A percentile compares a stretch with the other conserved stretches of the same genome.
These are phyloP conservation scores for Eilema griseolum DNA, from an alignment of 2,888 invertebrate genomes.

Conservation along the genomic window DNA sequence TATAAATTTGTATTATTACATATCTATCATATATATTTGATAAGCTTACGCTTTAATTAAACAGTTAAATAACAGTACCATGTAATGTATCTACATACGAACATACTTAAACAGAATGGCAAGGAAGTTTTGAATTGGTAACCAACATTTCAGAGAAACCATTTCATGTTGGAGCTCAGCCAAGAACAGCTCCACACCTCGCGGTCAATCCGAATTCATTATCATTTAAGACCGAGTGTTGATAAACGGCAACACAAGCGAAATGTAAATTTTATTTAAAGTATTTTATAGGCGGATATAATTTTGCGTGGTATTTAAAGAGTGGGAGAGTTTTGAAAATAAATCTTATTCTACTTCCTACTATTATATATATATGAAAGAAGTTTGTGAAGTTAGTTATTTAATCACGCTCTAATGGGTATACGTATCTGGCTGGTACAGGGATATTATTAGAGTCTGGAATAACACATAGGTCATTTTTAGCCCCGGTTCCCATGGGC, in stretches of 20 bases:
- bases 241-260: slow-evolving; percentile 56
- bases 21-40: too few species aligned
- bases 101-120: slow-evolving; percentile 49
- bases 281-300: slow-evolving; percentile 25
- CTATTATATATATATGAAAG: too few species aligned
- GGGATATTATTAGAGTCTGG: too few species aligned
- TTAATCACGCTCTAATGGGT: too few species aligned
- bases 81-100: slow-evolving; percentile 24
- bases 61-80: neutral
- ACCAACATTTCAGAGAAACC: slow-evolving; percentile 70
- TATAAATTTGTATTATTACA: too few species aligned
- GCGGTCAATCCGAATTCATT: slow-evolving; percentile 66
- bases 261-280: slow-evolving; percentile 36
- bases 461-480: too few species aligned
- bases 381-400: too few species aligned
- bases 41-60: too few species aligned
- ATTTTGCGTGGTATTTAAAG: slow-evolving; percentile 10
- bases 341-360: too few species aligned
- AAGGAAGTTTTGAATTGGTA: slow-evolving; percentile 66
- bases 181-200: slow-evolving; percentile 68
- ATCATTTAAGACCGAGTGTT: slow-evolving; percentile 61
- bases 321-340: neutral
- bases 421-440: too few species aligned
- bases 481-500: too few species aligned
- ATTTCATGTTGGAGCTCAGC: slow-evolving; percentile 67